Conservation (phyloP, 2,888 invertebrate genomes). For the Zonitis immaculata region DNA sequence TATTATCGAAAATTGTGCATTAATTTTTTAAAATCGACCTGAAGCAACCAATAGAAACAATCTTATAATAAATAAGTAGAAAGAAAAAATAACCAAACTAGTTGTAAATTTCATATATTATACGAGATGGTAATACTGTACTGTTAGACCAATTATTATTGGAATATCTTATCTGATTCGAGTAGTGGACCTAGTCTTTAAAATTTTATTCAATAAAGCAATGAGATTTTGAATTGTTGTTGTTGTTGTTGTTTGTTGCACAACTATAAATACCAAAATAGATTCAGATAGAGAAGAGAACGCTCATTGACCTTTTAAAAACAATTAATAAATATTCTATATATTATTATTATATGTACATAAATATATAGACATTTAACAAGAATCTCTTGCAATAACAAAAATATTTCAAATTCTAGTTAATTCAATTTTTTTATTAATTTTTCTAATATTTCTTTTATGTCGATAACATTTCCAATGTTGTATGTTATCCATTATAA, state of each 20-base stretch:
- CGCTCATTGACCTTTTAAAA: not conserved
- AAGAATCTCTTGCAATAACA: too few relatives aligned
- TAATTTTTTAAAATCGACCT: conserved; percentile 26
- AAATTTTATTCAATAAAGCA: conserved; percentile 10
- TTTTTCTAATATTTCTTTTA: not conserved
- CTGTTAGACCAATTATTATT: conserved; percentile 41
- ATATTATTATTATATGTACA: too few relatives aligned
- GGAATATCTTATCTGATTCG: conserved; percentile 37
- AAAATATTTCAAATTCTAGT: not conserved
- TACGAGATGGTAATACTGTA: conserved; percentile 22
- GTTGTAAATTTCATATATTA: conserved; percentile 18
- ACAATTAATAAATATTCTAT: not conserved
- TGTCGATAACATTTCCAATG: not conserved
- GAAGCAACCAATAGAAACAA: conserved; percentile 20
- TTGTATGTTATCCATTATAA: not conserved
- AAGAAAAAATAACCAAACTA: too few relatives aligned
- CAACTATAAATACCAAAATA: not conserved
- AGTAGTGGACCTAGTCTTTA: conserved; percentile 14
- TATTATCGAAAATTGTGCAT: conserved; percentile 23
- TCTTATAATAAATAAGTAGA: too few relatives aligned
- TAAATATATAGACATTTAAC: not conserved
- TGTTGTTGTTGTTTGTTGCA: too few relatives aligned
- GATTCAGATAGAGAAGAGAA: not conserved
- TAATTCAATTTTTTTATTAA: too few relatives aligned
- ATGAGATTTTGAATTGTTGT: conserved; percentile 6